phyloP scores from a whole-genome alignment of 2,113 vertebrate species.

The Macheiramphus alcinus region DNA sequence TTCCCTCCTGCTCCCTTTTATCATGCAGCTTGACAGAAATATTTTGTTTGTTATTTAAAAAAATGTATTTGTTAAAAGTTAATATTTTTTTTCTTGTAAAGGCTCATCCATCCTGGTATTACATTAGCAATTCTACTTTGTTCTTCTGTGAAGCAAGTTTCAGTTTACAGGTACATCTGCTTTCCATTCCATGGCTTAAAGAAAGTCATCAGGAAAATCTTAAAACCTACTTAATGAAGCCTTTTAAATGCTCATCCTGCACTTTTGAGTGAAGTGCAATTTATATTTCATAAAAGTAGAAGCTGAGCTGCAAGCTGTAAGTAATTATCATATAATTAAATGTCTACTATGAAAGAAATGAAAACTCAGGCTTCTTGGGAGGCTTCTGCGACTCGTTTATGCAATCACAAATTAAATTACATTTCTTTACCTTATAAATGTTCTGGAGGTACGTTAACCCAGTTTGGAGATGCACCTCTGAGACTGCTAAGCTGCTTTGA shows the following conservation, averaged over 20 bases:
- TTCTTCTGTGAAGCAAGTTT: conserved; percentile 41
- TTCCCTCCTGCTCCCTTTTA: background rate
- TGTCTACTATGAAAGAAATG: conserved; percentile 71
- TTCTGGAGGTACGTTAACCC: conserved; percentile 42
- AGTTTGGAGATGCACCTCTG: conserved; percentile 18
- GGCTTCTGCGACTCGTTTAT: conserved; percentile 65
- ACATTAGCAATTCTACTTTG: conserved; percentile 54
- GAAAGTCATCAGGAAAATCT: conserved; percentile 62
- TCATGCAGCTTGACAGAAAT: conserved; percentile 1
- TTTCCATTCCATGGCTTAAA: conserved; percentile 52
- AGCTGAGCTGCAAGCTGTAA: conserved; percentile 74
- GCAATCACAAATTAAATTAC: conserved; percentile 70
- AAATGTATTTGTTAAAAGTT: conserved; percentile 49
- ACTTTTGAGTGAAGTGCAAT: conserved; percentile 77
- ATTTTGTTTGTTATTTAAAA: conserved; percentile 35
- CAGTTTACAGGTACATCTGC: conserved; percentile 63
- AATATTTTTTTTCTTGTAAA: conserved; percentile 32
- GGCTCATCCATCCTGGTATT: conserved; percentile 21
- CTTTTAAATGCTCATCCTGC: conserved; percentile 75
- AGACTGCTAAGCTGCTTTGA: conserved; percentile 2
- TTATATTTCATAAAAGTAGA: conserved; percentile 78
- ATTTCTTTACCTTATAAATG: conserved; percentile 60
- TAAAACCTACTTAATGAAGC: conserved; percentile 71
- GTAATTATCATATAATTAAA: conserved; percentile 82
- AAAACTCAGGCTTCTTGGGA: conserved; percentile 66